Base-by-base conservation (phyloP, 2,797 vertebrate genomes). In the Smutsia gigantea region DNA sequence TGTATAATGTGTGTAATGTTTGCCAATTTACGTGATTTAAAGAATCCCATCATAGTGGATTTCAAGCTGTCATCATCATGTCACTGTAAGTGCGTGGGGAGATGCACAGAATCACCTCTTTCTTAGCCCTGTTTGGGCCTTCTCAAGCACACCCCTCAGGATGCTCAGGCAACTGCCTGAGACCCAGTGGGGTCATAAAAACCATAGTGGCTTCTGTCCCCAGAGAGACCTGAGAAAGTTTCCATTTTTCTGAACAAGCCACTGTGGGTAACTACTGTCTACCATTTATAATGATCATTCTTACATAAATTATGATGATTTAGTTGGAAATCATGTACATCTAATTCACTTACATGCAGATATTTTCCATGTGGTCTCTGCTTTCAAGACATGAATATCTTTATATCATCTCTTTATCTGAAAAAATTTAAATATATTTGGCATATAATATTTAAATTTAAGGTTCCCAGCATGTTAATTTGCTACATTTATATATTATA, bases 1-100 rank as follows among this genome's bases (percentile, higher is more conserved):
- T 66, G 64, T 83, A 39, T 59, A 66, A 77, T 64, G 18, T 90
- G 64, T 83, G 39, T 59, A 66, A 77, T 64, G 18, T 90, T 81
- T 69, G 9, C 1, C 3, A 18, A 15, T 63, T 64, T 66, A 49
- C 6, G 31, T 31, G 9, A 15, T 63, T 10, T 68, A 21, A 92
- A 37, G 57, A 63, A 90, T 64, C 4, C 10, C 7, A 19, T 64
- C 7, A 12, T 72, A 27, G n/a, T 31, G 7, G 4, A 69, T 93
- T 88, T 91, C 39, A 55, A 77, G 37, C 25, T 69, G 77, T 10
- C 55, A 55, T 25, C 0, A 12, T 19, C 19, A 39, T 21, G 1
- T 68, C 18, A 42, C 29, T 87, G 7, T n/a, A 59, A 74, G 11
- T 71, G 6, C 69, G 17, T 63, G 53, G 81, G 31, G 23, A 42